Evolutionary conservation across 2,888 invertebrate genomes (phyloP).

Genomic region (Mythimna albipuncta): DNA sequence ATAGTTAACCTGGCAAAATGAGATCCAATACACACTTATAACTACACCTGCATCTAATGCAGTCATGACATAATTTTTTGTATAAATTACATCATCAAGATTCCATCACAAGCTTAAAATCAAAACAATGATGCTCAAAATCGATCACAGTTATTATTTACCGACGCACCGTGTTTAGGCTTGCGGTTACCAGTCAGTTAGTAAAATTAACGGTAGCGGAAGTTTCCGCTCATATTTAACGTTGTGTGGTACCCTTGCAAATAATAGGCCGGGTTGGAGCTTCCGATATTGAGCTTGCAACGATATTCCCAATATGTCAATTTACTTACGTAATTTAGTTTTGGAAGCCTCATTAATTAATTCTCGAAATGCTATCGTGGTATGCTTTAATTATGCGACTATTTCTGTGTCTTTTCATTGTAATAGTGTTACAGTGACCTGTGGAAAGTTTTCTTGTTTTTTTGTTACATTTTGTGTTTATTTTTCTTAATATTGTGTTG

Average conservation of each 20-base stretch:
- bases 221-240: constrained; percentile 60
- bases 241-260: constrained; percentile 52
- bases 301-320: constrained; percentile 40
- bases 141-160: constrained; percentile 53
- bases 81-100: constrained; percentile 2
- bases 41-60: background rate
- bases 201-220: constrained; percentile 55
- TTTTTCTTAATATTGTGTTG: background rate
- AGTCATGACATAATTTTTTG: background rate
- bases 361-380: constrained; percentile 2
- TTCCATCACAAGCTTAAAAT: constrained; percentile 3
- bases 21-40: too few relatives aligned
- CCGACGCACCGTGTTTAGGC: constrained; percentile 44
- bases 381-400: background rate
- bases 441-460: background rate
- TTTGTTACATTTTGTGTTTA: background rate
- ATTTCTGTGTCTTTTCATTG: background rate
- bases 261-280: constrained; percentile 38
- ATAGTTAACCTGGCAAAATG: too few relatives aligned
- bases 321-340: constrained; percentile 41
- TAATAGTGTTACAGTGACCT: background rate
- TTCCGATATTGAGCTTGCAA: constrained; percentile 44
- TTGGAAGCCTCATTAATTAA: constrained; percentile 30
- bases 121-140: constrained; percentile 37
- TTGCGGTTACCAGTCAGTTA: constrained; percentile 53